Evolutionary conservation across 2,888 invertebrate species (phyloP), one percentile per base, ranked within the genome.

Genomic region (Morinoia aosen): DNA sequence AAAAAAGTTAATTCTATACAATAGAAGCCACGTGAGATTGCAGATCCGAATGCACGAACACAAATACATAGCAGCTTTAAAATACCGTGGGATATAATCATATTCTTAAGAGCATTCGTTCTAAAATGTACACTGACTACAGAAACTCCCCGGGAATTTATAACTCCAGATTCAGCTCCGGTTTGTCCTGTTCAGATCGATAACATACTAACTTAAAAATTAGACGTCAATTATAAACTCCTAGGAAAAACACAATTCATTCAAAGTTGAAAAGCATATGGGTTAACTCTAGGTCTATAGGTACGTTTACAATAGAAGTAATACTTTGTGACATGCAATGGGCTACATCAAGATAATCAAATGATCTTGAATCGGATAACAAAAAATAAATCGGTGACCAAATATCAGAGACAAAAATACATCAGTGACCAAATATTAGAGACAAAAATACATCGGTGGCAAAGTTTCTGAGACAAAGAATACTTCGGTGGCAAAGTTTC

Each of bases 301-400:
- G 10, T 40, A 90, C 40, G 14, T 90, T 90, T 39, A 48, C 33
- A 90, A 90, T 90, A 39, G 39, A 90, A 39, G 90, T 48, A 90
- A 19, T 90, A 90, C 39, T 90, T 90, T 90, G 90, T 90, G 90
- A 90, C 90, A 48, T 40, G 90, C 90, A 90, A 90, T 90, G 90
- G 90, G 90, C 90, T 40, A 40, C 40, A 90, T 39, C 40, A 90
- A 11, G 39, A 40, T 39, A 76, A 33, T 33, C 76, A 76, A 76
- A 2, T 33, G 33, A 33, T 76, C 76, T 10, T 76, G 25, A 76
- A 76, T 16, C 76, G 8, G 33, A 76, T 25, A 12, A 61, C 61
- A 61, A 76, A 76, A 76, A 76, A 25, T 16, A 19, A 76, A 76
- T 76, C 76, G 76, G 25, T 19, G 76, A 76, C 76, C 0, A 33